Percentiles rank a stretch among this genome's conserved stretches.
phyloP scores from a whole-genome alignment of 2,888 invertebrate species.

The Orthosia incerta region DNA sequence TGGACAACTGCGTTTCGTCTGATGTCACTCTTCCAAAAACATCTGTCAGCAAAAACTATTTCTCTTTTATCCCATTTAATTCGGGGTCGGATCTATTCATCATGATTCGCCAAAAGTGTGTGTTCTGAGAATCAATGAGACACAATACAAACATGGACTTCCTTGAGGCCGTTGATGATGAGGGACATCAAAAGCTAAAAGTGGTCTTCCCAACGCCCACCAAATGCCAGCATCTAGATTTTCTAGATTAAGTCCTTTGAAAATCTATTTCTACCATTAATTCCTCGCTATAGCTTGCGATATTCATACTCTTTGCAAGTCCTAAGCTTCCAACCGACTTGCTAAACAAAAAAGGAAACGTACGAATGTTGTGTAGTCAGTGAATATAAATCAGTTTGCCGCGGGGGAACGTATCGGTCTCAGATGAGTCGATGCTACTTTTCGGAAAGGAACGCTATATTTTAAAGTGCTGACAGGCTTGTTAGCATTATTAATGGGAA shows the following conservation, averaged over 20 bases:
- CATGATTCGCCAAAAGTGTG: neutral
- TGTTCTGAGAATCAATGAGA: too few species aligned
- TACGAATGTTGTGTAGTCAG: constrained; percentile 44
- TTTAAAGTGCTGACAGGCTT: constrained; percentile 40
- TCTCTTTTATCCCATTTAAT: neutral
- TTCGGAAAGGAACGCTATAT: constrained; percentile 43
- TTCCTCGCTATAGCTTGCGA: neutral
- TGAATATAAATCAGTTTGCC: constrained; percentile 65
- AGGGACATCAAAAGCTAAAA: neutral
- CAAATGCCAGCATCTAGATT: neutral
- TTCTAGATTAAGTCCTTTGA: neutral
- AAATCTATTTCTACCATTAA: too few species aligned
- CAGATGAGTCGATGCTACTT: constrained; percentile 51
- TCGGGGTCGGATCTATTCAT: neutral
- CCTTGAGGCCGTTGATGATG: neutral
- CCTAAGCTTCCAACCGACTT: constrained; percentile 30
- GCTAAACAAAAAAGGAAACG: constrained; percentile 57
- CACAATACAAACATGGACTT: too few species aligned
- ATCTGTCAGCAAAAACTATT: too few species aligned
- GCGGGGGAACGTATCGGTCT: constrained; percentile 50
- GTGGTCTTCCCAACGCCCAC: too few species aligned
- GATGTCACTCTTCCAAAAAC: neutral
- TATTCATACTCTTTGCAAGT: neutral
- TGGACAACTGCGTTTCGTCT: too few species aligned
- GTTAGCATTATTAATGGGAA: constrained; percentile 34